Evolutionary conservation across 2,888 invertebrate species (phyloP).

Genomic region (Lasioglossum calceatum): DNA sequence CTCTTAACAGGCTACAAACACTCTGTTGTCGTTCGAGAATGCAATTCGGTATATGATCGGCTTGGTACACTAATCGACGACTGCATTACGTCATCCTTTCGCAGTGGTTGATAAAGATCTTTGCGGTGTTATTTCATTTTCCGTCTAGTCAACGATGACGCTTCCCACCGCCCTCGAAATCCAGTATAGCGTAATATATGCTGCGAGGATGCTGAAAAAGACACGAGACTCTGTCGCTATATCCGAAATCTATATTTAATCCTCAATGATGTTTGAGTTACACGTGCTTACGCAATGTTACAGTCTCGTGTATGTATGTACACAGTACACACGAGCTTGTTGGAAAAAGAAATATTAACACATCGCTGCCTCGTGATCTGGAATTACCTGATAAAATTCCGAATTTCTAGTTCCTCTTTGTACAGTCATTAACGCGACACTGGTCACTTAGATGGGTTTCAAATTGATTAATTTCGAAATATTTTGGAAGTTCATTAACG

Average conservation of each 20-base stretch:
- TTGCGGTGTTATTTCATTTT: constrained; percentile 16
- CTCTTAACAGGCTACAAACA: constrained; percentile 5
- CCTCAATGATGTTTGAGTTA: constrained; percentile 39
- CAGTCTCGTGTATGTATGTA: not conserved
- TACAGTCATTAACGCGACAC: not conserved
- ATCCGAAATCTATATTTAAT: constrained; percentile 64
- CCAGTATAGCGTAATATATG: constrained; percentile 10
- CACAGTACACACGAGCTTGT: not conserved
- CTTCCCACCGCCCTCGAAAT: constrained; percentile 2
- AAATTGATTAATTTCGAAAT: not conserved
- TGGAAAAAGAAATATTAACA: not conserved
- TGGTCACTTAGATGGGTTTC: not conserved
- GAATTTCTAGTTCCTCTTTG: not conserved
- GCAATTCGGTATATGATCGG: constrained; percentile 32
- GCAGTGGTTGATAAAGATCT: constrained; percentile 6
- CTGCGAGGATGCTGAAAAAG: constrained; percentile 44
- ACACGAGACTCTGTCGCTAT: constrained; percentile 20
- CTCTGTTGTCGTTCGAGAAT: not conserved
- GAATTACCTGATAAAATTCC: not conserved
- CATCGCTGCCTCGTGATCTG: not conserved
- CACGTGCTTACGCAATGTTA: constrained; percentile 48
- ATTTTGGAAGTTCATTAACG: not conserved
- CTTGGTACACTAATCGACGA: constrained; percentile 15
- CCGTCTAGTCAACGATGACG: constrained; percentile 3
- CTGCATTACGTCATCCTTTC: constrained; percentile 56